Evolutionary conservation across 2,888 invertebrate genomes (phyloP).

Genomic region (Thymelicus sylvestris): DNA sequence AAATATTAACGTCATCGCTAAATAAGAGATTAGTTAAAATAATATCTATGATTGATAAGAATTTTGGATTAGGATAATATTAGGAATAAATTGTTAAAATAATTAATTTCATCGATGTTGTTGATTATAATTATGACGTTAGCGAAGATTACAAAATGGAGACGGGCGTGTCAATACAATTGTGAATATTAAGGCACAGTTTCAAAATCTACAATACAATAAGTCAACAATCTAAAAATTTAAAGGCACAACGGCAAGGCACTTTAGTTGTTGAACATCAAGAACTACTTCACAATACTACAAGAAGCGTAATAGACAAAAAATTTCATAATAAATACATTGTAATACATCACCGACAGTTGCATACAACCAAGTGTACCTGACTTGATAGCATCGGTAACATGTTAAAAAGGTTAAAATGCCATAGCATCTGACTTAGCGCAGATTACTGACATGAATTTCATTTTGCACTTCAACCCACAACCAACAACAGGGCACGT

Average conservation of each 20-base stretch:
- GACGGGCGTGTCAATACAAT: background rate
- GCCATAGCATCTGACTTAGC: slow-evolving; percentile 44
- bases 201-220: slow-evolving; percentile 21
- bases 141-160: slow-evolving; percentile 10
- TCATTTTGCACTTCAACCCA: background rate
- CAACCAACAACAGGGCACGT: too few species aligned
- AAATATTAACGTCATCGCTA: background rate
- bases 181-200: slow-evolving; percentile 16
- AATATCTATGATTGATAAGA: background rate
- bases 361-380: slow-evolving; percentile 46
- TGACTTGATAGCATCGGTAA: slow-evolving; percentile 56
- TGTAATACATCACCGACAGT: slow-evolving; percentile 67
- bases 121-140: slow-evolving; percentile 17
- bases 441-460: background rate
- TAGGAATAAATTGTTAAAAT: background rate
- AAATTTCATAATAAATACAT: slow-evolving; percentile 61
- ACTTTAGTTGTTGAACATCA: slow-evolving; percentile 56
- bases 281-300: slow-evolving; percentile 61
- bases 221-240: slow-evolving; percentile 37
- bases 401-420: slow-evolving; percentile 43
- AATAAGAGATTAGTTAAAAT: slow-evolving; percentile 3
- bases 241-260: slow-evolving; percentile 67
- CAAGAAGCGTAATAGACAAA: slow-evolving; percentile 69
- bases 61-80: background rate
- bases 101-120: background rate